These are phyloP conservation scores for Toxotes jaculatrix DNA, from an alignment of 2,113 vertebrate species.

Conservation along the genomic window DNA sequence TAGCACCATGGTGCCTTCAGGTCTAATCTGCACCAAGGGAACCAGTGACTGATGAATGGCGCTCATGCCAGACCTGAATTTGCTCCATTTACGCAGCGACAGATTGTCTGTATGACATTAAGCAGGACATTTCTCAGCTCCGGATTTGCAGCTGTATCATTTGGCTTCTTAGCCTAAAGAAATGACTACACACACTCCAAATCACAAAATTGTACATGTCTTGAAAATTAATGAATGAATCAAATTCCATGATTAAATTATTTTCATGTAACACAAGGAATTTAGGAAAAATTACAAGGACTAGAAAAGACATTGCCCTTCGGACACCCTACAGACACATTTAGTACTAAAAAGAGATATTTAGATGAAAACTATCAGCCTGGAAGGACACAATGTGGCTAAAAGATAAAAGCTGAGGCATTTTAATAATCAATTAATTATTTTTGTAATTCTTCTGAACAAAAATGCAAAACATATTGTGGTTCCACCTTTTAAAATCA, in stretches of 20 bases:
- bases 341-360: no score
- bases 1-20: conserved; percentile 17
- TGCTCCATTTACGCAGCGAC: conserved; percentile 4
- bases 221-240: background rate
- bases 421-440: no score
- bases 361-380: no score
- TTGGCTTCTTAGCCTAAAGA: background rate
- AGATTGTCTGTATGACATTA: background rate
- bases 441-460: no score
- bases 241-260: background rate
- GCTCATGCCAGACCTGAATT: background rate
- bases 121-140: background rate
- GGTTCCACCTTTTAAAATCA: no score
- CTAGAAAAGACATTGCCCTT: no score
- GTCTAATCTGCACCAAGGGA: conserved; percentile 25
- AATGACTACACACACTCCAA: background rate
- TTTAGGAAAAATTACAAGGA: background rate
- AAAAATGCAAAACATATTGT: no score
- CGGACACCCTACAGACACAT: no score
- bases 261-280: background rate
- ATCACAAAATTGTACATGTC: no score
- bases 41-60: conserved; percentile 19
- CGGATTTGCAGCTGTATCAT: background rate
- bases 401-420: no score
- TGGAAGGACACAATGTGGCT: no score